Evolutionary conservation across 2,113 vertebrate species (phyloP).

Genomic region (Pelusios castaneus): DNA sequence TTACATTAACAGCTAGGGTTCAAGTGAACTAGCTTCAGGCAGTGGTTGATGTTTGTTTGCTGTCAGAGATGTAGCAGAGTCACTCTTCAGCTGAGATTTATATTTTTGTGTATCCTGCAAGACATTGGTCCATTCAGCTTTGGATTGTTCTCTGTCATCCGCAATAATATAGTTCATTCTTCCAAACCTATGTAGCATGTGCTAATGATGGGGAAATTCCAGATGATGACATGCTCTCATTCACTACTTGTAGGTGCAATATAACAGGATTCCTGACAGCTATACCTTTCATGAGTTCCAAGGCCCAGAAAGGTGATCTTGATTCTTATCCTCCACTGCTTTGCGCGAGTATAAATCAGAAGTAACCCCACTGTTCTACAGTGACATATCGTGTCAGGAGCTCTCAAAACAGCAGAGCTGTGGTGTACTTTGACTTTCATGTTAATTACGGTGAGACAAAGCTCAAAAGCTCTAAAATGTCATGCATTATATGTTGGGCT

Average conservation of each 20-base stretch:
- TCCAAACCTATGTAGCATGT: background rate
- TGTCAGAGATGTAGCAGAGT: background rate
- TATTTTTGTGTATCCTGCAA: background rate
- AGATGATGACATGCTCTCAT: background rate
- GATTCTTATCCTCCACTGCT: background rate
- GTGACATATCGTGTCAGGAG: background rate
- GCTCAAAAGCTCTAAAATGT: background rate
- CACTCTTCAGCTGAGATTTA: background rate
- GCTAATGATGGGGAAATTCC: background rate
- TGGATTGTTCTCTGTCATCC: background rate
- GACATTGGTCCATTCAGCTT: background rate
- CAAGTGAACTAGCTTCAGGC: conserved; percentile 18
- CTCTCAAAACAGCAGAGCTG: background rate
- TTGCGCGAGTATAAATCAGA: background rate
- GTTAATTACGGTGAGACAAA: background rate
- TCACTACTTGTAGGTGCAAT: background rate
- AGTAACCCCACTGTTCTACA: background rate
- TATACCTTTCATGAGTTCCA: background rate
- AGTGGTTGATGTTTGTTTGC: conserved; percentile 22
- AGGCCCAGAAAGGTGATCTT: background rate
- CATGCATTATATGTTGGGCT: background rate
- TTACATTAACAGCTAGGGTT: conserved; percentile 31
- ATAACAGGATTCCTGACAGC: background rate
- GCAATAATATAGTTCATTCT: background rate
- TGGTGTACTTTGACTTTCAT: background rate